phyloP scores from a whole-genome alignment of 1,140 invertebrate species.

The Manduca sexta region DNA sequence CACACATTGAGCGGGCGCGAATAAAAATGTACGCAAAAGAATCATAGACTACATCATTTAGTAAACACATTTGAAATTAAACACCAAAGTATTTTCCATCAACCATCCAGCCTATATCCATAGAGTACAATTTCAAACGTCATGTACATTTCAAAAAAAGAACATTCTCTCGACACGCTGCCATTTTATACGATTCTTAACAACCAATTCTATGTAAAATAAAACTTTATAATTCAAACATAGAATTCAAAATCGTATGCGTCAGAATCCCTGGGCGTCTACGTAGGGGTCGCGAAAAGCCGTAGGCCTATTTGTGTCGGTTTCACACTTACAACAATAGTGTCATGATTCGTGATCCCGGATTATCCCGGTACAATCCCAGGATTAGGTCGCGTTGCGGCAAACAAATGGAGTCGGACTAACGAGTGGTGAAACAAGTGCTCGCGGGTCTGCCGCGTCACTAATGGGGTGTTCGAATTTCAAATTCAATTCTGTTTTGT shows the following conservation, averaged over 20 bases:
- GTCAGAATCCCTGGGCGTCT: neutral
- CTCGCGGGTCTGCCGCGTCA: constrained; percentile 19
- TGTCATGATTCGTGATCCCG: constrained; percentile 72
- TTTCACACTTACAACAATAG: constrained; percentile 74
- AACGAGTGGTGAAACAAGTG: constrained; percentile 61
- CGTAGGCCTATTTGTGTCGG: constrained; percentile 71
- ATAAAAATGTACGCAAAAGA: constrained; percentile 51
- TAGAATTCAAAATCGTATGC: neutral
- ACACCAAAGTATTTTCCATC: neutral
- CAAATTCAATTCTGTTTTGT: constrained; percentile 26
- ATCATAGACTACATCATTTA: neutral
- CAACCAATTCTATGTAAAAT: no score
- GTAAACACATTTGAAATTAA: neutral
- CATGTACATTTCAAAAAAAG: constrained; percentile 24
- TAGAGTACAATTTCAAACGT: neutral
- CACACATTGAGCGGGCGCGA: constrained; percentile 48
- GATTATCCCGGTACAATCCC: constrained; percentile 63
- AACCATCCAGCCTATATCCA: neutral
- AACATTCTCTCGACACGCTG: neutral
- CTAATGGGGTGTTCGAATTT: constrained; percentile 42
- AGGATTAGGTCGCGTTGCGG: constrained; percentile 67
- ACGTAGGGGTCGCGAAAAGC: constrained; percentile 43
- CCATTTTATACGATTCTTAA: no score
- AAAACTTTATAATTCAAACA: neutral
- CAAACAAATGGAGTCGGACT: constrained; percentile 58